Evolutionary conservation across 1,140 invertebrate genomes (phyloP).

Genomic region (Drosophila miranda): DNA sequence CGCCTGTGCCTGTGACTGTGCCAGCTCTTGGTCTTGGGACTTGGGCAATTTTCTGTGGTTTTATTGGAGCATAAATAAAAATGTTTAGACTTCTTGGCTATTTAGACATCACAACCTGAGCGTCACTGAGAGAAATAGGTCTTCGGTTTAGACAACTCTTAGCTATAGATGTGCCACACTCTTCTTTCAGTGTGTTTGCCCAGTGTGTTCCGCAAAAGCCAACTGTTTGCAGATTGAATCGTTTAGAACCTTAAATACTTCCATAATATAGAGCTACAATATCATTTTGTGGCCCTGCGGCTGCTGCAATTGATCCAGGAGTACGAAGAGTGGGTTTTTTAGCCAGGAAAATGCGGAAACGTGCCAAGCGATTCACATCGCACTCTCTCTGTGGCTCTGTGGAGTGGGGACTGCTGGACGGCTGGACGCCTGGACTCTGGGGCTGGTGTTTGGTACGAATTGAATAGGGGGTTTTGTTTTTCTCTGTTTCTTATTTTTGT

Average conservation of each 20-base stretch:
- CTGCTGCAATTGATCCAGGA: slow-evolving; percentile 67
- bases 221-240: slow-evolving; percentile 57
- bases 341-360: slow-evolving; percentile 66
- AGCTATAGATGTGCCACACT: not conserved
- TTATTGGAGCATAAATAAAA: slow-evolving; percentile 60
- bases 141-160: not conserved
- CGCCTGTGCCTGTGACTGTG: slow-evolving; percentile 42
- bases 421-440: slow-evolving; percentile 26
- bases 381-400: slow-evolving; percentile 24
- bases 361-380: slow-evolving; percentile 54
- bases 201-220: not conserved
- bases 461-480: slow-evolving; percentile 38
- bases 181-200: slow-evolving; percentile 37
- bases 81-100: slow-evolving; percentile 44
- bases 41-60: slow-evolving; percentile 57
- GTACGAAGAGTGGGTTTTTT: slow-evolving; percentile 18
- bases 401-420: not conserved
- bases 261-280: slow-evolving; percentile 71
- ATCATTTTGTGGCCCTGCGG: slow-evolving; percentile 67
- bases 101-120: slow-evolving; percentile 63
- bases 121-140: slow-evolving; percentile 19
- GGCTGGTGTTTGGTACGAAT: slow-evolving; percentile 43
- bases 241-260: slow-evolving; percentile 70
- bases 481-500: not conserved
- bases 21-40: slow-evolving; percentile 8